Evolutionary conservation across 37 sponge, comb jelly and placozoan species (phyloP).

Genomic region (Aplysina aerophoba): DNA sequence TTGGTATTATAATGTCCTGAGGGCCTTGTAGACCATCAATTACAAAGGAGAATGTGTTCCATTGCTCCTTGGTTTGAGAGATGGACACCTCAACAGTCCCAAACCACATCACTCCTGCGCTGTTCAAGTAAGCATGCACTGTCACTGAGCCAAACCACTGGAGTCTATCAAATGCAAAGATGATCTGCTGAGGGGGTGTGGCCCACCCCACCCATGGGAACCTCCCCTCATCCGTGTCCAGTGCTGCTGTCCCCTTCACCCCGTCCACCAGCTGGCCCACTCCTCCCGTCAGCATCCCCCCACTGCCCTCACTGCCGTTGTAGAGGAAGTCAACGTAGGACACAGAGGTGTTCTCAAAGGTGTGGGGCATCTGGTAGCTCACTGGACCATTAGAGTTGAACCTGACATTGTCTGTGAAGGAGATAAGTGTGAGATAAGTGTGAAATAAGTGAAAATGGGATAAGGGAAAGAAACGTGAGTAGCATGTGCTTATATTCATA

Average conservation of each 20-base stretch:
- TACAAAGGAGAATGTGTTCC: conserved; percentile 3
- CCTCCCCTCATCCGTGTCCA: not conserved
- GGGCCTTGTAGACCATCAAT: not conserved
- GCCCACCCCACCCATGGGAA: conserved; percentile 10
- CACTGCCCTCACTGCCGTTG: not conserved
- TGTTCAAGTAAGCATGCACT: not conserved
- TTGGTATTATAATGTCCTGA: not conserved
- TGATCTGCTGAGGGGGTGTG: not conserved
- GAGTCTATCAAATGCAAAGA: not conserved
- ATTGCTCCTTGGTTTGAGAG: not conserved
- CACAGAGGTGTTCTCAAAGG: not conserved
- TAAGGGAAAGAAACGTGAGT: too few species aligned
- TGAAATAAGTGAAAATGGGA: too few species aligned
- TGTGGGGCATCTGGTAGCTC: not conserved
- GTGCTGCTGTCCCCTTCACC: not conserved
- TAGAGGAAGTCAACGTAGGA: not conserved
- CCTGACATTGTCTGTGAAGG: not conserved
- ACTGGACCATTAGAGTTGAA: not conserved
- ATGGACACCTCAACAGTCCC: not conserved
- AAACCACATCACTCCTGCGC: not conserved
- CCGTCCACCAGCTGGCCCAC: conserved; percentile 7
- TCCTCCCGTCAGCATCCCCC: not conserved
- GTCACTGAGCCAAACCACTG: not conserved
- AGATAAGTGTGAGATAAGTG: too few species aligned
- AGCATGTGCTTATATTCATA: too few species aligned